Evolutionary conservation across 2,888 invertebrate genomes (phyloP).

Genomic region (Antitype chi): DNA sequence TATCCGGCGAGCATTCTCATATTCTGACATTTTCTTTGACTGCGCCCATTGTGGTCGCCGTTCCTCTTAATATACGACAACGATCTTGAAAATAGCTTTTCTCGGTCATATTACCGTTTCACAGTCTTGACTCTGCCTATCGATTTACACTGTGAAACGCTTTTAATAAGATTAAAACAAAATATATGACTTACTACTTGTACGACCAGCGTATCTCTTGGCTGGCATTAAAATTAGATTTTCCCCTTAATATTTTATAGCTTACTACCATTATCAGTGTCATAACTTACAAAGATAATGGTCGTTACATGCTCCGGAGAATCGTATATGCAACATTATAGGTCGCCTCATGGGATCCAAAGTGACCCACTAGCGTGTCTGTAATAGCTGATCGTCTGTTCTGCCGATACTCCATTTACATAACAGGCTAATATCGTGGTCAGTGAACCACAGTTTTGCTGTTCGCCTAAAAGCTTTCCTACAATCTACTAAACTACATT

Average conservation of each 20-base stretch:
- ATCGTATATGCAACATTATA: conserved; percentile 71
- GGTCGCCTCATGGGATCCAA: conserved; percentile 63
- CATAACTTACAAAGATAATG: conserved; percentile 73
- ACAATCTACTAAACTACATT: conserved; percentile 74
- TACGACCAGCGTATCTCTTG: conserved; percentile 11
- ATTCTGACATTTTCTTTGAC: conserved; percentile 70
- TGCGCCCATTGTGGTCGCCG: conserved; percentile 64
- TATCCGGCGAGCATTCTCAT: conserved; percentile 67
- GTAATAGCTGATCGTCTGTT: conserved; percentile 66
- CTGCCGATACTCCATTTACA: conserved; percentile 72
- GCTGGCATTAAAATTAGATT: conserved; percentile 49
- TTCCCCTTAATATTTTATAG: conserved; percentile 58
- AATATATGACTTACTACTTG: conserved; percentile 9
- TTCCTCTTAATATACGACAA: conserved; percentile 68
- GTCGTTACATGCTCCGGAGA: conserved; percentile 68
- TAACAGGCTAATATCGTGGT: conserved; percentile 69
- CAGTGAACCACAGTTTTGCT: conserved; percentile 67
- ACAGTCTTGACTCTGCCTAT: conserved; percentile 54
- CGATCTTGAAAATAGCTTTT: conserved; percentile 66
- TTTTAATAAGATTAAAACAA: conserved; percentile 46
- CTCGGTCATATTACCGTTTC: conserved; percentile 64
- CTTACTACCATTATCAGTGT: conserved; percentile 62
- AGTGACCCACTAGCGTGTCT: conserved; percentile 48
- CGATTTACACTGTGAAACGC: conserved; percentile 12
- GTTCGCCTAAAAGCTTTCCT: conserved; percentile 79